Base-by-base conservation (phyloP, 2,888 invertebrate genomes). In the Eurois occulta region DNA sequence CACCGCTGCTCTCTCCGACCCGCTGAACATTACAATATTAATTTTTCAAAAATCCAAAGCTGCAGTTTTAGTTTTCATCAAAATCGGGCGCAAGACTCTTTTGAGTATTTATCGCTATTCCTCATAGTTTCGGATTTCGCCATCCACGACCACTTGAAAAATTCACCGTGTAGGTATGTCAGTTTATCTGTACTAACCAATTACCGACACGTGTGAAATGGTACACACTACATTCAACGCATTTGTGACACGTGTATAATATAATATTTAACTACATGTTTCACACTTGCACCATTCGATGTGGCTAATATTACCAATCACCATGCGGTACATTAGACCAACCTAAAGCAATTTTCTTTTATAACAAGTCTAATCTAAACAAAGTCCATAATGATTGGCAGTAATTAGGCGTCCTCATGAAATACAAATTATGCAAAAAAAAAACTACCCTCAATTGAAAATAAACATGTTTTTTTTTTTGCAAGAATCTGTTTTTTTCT, bases 201-300 rank as follows among this genome's bases (percentile, higher is more conserved):
- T 35, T 10, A 60, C 18, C 8, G n/a, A 35, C 11, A 65, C 38
- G 8, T 60, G 32, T 60, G 48, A 2, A 68, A 28, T 52, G 13
- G 38, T 35, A 43, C 13, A 28, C 41, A 11, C 11, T 64, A 7
- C 55, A 41, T 32, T n/a, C 16, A 6, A 3, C 32, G 16, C 10
- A 48, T 35, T 28, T 24, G 18, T 58, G 11, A 18, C 69, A 75
- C 80, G 80, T 70, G 80, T 35, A 28, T 32, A 35, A 28, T 38
- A 41, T 28, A 62, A 52, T 35, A 35, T 46, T 13, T 38, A 16
- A 46, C 16, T 24, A 46, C 21, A 13, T 46, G 6, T 75, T 70
- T 70, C 24, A 68, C 71, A 18, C 5, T 70, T 48, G n/a, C n/a
- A 24, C 4, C 32, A 41, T 64, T 67, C 13, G 10, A 46, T 32